These are phyloP conservation scores for Meghimatium bilineatum DNA, from an alignment of 2,888 invertebrate genomes.

Conservation along the genomic window DNA sequence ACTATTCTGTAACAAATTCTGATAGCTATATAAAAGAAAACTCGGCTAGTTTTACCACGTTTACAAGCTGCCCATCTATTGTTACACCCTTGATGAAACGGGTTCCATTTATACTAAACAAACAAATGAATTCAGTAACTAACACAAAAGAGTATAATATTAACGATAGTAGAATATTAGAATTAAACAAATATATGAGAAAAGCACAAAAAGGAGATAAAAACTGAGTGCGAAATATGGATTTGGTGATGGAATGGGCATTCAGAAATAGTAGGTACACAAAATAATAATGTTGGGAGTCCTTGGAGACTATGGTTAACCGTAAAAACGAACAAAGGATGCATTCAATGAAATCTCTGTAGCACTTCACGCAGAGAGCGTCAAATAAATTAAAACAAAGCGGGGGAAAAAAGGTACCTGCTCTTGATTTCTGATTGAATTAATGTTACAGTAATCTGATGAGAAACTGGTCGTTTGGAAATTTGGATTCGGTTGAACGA, in stretches of 20 bases:
- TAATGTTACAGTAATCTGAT: neutral
- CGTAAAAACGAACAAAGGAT: neutral
- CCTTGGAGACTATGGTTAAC: neutral
- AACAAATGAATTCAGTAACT: neutral
- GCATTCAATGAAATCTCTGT: neutral
- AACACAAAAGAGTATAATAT: neutral
- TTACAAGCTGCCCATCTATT: neutral
- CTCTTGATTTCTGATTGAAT: constrained; percentile 27
- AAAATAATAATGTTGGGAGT: neutral
- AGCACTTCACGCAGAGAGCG: neutral
- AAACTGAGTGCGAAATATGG: neutral
- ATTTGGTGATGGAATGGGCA: neutral
- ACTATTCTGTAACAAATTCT: neutral
- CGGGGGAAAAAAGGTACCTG: neutral
- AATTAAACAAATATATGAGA: neutral
- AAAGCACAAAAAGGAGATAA: neutral
- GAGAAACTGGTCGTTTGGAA: neutral
- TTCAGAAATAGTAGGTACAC: neutral
- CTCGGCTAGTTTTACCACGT: neutral
- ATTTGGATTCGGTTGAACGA: neutral
- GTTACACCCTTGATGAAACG: neutral
- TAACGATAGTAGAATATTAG: neutral
- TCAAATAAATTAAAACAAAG: neutral
- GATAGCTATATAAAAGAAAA: neutral
- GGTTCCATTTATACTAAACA: neutral